Base-by-base conservation (phyloP, 2,888 invertebrate genomes). In the Liodrosophila aerea region DNA sequence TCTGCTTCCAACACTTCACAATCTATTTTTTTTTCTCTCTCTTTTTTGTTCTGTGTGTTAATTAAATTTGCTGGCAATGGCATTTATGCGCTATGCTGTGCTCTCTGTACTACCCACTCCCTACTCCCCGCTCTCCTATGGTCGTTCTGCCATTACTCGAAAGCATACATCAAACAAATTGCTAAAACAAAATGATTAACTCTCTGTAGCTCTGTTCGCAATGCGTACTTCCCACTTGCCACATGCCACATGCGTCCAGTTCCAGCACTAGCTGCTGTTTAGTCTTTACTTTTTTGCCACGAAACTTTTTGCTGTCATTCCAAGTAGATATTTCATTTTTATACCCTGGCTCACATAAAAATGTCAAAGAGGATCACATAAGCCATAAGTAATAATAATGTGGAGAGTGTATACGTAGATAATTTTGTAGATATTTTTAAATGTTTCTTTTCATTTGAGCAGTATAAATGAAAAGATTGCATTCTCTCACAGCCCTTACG, bases 261-360 rank as follows among this genome's bases (percentile, higher is more conserved):
- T 22, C 18, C 18, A 41, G 45, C 54, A 45, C 33, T 60, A 47
- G 54, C 4, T 47, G 37, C 44, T 63, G 72, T 61, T 62, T 47
- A 63, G 52, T 56, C 36, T 66, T 29, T 46, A 60, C 44, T 59
- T 41, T 52, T 43, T 52, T 64, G 33, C 51, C 51, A 64, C 71
- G 76, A 71, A 76, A 80, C 73, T 78, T 83, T 83, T 68, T 76
- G 68, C 83, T 73, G 81, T 71, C 73, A 83, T 71, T 80, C 80
- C 36, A 60, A 65, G 81, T 68, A 60, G 56, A 78, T 76, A 76
- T 78, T 78, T 78, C 77, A 78, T 80, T 80, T 63, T 36, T 44
- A 68, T 63, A 39, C 47, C 52, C 41, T 41, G n/a, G 41, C 15
- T 22, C 11, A 18, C 16, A 7, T 29, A 1, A n/a, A 7, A 8